Percentiles rank a stretch among this genome's conserved stretches.
These are phyloP conservation scores for Brienomyrus longianalis DNA, from an alignment of 2,113 vertebrate species.

Conservation along the genomic window DNA sequence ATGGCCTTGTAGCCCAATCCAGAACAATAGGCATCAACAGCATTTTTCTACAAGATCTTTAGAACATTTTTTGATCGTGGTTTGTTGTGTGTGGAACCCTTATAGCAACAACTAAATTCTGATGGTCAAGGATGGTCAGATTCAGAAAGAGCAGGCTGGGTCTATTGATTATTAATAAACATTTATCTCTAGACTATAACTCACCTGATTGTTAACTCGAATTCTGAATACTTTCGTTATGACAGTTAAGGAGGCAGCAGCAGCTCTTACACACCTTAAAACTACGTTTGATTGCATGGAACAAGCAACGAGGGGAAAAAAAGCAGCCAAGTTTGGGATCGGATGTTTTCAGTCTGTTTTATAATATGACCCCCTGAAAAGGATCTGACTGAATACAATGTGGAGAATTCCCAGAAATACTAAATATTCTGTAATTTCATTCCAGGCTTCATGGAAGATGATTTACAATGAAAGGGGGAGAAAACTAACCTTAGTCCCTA, in stretches of 20 bases:
- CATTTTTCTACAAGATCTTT: neutral
- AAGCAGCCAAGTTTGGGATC: neutral
- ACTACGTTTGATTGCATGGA: neutral
- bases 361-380: neutral
- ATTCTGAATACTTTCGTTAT: neutral
- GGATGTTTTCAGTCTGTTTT: neutral
- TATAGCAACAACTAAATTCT: neutral
- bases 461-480: conserved; percentile 26
- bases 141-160: neutral
- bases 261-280: neutral
- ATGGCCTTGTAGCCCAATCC: neutral
- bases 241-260: too few relatives aligned
- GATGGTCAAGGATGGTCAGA: neutral
- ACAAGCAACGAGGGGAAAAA: neutral
- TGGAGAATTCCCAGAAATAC: neutral
- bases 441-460: conserved; percentile 34
- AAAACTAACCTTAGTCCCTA: conserved; percentile 37
- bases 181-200: too few relatives aligned
- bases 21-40: neutral
- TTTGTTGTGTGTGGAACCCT: neutral
- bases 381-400: neutral
- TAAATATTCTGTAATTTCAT: conserved; percentile 21
- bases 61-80: neutral
- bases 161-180: neutral
- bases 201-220: neutral